Evolutionary conservation across 2,113 vertebrate species (phyloP).

Genomic region (Coryphaenoides rupestris): DNA sequence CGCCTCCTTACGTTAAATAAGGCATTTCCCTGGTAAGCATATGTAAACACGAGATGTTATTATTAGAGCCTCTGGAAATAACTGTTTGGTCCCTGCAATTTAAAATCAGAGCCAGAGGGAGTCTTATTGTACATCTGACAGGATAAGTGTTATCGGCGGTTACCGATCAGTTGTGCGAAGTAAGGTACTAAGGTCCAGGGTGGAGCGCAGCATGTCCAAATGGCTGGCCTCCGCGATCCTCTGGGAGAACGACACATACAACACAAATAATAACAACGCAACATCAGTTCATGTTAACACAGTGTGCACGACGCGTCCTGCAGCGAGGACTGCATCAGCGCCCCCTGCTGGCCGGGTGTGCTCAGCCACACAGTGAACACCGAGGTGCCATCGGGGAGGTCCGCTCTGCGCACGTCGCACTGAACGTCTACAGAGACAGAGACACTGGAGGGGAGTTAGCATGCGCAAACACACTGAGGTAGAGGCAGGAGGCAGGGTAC

Average conservation of each 20-base stretch:
- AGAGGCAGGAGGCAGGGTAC: neutral
- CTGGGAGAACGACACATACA: conserved; percentile 49
- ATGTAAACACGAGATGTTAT: no score
- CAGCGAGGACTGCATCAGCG: conserved; percentile 53
- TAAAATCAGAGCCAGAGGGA: no score
- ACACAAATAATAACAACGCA: neutral
- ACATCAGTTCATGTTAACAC: no score
- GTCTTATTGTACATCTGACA: no score
- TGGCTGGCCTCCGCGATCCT: conserved; percentile 55
- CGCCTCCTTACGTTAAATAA: neutral
- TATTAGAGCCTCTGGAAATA: no score
- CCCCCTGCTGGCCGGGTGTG: conserved; percentile 70
- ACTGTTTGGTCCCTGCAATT: no score
- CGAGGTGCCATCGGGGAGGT: conserved; percentile 60
- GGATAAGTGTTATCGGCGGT: no score
- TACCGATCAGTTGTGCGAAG: no score
- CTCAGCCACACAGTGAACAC: conserved; percentile 87
- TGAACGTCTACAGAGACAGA: conserved; percentile 69
- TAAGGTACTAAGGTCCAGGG: conserved; percentile 78
- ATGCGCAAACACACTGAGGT: neutral
- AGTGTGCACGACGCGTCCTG: no score
- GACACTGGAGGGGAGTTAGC: neutral
- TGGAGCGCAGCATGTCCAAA: conserved; percentile 64
- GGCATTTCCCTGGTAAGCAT: no score
- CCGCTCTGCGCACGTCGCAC: conserved; percentile 75